phyloP scores from a whole-genome alignment of 2,888 invertebrate genomes.

The Tortricodes alternella region DNA sequence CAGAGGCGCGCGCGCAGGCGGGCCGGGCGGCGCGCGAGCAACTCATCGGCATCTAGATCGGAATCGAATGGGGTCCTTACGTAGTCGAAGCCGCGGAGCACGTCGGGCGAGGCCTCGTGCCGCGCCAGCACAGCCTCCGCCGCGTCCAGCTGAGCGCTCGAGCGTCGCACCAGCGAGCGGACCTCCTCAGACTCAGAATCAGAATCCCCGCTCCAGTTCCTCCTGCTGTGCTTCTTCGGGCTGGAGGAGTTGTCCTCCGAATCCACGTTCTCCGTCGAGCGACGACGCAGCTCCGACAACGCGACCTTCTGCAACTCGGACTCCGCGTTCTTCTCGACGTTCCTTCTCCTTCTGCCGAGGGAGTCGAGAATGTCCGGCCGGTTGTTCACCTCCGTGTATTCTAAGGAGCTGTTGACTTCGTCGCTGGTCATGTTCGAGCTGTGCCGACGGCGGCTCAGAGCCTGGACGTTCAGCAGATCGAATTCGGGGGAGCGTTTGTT shows the following conservation, averaged over 20 bases:
- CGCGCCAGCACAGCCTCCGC: constrained; percentile 83
- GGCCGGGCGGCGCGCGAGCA: constrained; percentile 51
- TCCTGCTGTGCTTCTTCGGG: constrained; percentile 63
- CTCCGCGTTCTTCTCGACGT: constrained; percentile 57
- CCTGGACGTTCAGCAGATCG: constrained; percentile 71
- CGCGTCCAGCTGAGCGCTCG: constrained; percentile 83
- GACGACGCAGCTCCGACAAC: constrained; percentile 65
- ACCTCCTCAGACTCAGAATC: constrained; percentile 87
- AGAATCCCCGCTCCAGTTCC: constrained; percentile 72
- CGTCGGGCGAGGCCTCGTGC: constrained; percentile 72
- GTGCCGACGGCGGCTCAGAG: constrained; percentile 68
- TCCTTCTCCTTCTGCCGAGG: constrained; percentile 58
- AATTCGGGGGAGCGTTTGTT: constrained; percentile 75
- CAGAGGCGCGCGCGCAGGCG: constrained; percentile 70
- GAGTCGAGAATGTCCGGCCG: constrained; percentile 77
- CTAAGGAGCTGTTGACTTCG: constrained; percentile 75
- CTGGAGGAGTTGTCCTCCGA: constrained; percentile 67
- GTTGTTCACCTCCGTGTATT: constrained; percentile 76
- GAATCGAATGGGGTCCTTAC: constrained; percentile 76
- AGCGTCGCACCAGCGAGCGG: constrained; percentile 84
- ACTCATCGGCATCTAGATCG: constrained; percentile 63
- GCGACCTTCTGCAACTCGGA: constrained; percentile 69
- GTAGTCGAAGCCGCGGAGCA: constrained; percentile 76
- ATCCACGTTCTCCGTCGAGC: constrained; percentile 72
- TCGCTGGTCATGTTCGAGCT: constrained; percentile 78